phyloP scores from a whole-genome alignment of 1,140 invertebrate species.

The Hypothenemus hampei region DNA sequence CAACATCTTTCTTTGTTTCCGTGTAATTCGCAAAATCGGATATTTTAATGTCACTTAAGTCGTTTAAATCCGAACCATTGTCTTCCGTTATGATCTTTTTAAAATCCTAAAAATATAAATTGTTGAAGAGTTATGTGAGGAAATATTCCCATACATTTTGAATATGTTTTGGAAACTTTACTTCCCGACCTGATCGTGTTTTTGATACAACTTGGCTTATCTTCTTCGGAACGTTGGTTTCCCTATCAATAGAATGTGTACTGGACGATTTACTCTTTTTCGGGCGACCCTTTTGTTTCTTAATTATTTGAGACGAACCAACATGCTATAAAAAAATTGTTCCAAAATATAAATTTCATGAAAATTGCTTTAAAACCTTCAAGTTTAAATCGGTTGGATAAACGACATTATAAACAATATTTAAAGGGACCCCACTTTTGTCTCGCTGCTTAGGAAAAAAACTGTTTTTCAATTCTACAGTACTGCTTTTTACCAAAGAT shows the following conservation, averaged over 20 bases:
- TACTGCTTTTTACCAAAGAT: conserved; percentile 3
- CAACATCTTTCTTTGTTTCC: conserved; percentile 11
- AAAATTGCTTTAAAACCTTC: too few relatives aligned
- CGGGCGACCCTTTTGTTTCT: conserved; percentile 8
- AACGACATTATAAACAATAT: conserved; percentile 35
- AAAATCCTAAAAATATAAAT: conserved; percentile 34
- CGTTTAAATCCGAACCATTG: not conserved
- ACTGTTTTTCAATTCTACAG: conserved; percentile 9
- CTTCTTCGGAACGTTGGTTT: too few relatives aligned
- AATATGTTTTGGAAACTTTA: conserved; percentile 39
- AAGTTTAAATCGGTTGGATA: conserved; percentile 39
- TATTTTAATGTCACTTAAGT: conserved; percentile 31
- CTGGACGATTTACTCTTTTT: conserved; percentile 4
- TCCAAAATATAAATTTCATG: too few relatives aligned
- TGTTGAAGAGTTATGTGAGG: not conserved
- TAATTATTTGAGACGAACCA: conserved; percentile 5
- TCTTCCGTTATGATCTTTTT: conserved; percentile 36
- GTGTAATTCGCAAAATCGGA: conserved; percentile 34
- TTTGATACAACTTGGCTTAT: conserved; percentile 24
- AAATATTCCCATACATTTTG: conserved; percentile 32
- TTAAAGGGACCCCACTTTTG: conserved; percentile 9
- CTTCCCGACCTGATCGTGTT: conserved; percentile 39
- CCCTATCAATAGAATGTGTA: too few relatives aligned
- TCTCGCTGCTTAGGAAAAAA: conserved; percentile 5
- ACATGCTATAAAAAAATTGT: conserved; percentile 1